These are phyloP conservation scores for Albula glossodonta DNA, from an alignment of 2,113 vertebrate genomes.

Conservation along the genomic window DNA sequence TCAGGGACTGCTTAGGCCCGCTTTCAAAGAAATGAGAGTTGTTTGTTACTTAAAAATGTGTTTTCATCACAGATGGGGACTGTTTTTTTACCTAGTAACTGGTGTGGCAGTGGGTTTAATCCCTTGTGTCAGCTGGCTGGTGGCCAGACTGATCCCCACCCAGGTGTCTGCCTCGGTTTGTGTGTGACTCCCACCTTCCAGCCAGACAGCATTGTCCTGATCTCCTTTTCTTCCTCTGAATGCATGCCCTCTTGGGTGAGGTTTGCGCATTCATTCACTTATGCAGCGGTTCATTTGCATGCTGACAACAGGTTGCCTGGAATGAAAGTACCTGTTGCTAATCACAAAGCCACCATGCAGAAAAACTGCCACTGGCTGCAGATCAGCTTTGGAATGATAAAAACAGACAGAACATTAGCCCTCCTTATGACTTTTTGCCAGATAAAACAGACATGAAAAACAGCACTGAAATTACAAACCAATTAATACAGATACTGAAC, in stretches of 20 bases:
- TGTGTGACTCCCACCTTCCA: neutral
- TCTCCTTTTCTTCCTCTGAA: neutral
- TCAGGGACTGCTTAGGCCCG: slow-evolving; percentile 44
- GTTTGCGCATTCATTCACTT: neutral
- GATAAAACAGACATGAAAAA: neutral
- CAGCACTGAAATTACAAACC: neutral
- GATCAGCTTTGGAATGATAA: neutral
- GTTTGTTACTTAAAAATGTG: slow-evolving; percentile 34
- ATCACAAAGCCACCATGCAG: no score
- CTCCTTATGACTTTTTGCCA: neutral
- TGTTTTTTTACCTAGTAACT: neutral
- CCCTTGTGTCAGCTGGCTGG: neutral
- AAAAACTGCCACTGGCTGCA: no score
- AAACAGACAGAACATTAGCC: neutral
- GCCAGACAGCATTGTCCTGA: neutral
- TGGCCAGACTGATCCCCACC: no score
- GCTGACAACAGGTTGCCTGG: neutral
- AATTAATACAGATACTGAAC: neutral
- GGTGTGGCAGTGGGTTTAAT: neutral
- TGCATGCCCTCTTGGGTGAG: neutral
- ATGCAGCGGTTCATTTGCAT: neutral
- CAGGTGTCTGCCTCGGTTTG: neutral
- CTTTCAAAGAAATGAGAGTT: slow-evolving; percentile 32
- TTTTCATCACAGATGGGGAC: slow-evolving; percentile 17
- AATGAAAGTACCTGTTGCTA: neutral